A percentile compares a stretch with the other conserved stretches of the same genome.
Conservation (phyloP, 2,797 vertebrate genomes). For the Dipus sagitta region DNA sequence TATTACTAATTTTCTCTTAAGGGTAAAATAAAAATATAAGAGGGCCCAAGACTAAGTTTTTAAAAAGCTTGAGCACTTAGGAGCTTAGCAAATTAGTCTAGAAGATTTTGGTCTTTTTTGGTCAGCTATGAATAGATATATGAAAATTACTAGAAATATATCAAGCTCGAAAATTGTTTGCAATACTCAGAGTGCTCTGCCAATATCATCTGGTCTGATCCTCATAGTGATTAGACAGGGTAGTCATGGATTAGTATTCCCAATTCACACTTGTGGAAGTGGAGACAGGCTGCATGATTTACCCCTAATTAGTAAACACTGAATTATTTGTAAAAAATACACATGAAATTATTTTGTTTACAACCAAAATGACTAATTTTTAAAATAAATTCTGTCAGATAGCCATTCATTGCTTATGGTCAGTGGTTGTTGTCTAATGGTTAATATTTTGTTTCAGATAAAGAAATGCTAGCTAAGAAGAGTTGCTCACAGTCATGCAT, state of each 20-base stretch:
- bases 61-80: neutral
- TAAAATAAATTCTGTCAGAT: neutral
- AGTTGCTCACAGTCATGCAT: neutral
- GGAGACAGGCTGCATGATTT: neutral
- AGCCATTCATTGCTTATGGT: neutral
- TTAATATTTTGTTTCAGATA: neutral
- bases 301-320: neutral
- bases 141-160: neutral
- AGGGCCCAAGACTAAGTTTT: neutral
- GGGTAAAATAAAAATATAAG: neutral
- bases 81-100: neutral
- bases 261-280: neutral
- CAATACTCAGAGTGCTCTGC: neutral
- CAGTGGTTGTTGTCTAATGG: no score
- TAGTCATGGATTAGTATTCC: neutral
- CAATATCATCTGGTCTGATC: neutral
- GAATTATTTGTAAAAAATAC: slow-evolving; percentile 22
- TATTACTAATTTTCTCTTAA: neutral
- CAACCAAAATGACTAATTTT: neutral
- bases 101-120: neutral
- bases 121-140: neutral
- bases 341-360: neutral
- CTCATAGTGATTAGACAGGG: neutral
- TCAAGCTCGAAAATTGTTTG: neutral
- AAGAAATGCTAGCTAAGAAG: neutral